Conservation (phyloP, 1,140 invertebrate genomes). For the Rhopalosiphum padi region DNA sequence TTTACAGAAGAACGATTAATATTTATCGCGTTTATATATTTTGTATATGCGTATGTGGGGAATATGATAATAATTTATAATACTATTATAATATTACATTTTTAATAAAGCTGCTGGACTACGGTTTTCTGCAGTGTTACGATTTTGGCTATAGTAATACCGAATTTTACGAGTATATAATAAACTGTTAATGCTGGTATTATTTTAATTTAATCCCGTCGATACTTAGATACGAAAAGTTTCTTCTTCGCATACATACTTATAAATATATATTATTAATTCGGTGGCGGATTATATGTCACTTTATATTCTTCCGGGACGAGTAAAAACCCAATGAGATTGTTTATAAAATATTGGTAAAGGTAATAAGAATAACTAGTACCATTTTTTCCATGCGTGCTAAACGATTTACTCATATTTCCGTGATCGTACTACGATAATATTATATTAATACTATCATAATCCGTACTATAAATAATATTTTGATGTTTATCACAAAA, state of each 20-base stretch:
- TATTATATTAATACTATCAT: too few species aligned
- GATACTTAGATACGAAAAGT: not conserved
- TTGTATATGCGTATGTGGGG: too few species aligned
- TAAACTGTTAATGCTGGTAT: not conserved
- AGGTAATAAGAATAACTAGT: not conserved
- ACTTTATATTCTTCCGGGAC: not conserved
- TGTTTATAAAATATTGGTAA: not conserved
- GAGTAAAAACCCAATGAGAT: not conserved
- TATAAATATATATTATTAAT: not conserved
- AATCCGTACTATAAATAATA: not conserved
- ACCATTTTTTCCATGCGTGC: not conserved
- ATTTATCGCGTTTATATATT: too few species aligned
- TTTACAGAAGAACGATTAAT: too few species aligned
- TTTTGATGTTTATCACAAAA: not conserved
- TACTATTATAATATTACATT: too few species aligned
- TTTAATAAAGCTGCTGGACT: not conserved
- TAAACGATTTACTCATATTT: not conserved
- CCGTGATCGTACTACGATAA: not conserved
- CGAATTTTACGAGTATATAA: not conserved
- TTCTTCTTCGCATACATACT: not conserved
- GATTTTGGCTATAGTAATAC: too few species aligned
- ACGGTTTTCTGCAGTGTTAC: too few species aligned
- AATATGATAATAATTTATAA: too few species aligned
- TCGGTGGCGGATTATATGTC: not conserved
- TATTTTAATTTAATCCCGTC: not conserved